These are phyloP conservation scores for Orchesellides sinensis DNA, from an alignment of 2,888 invertebrate genomes.

Conservation along the genomic window DNA sequence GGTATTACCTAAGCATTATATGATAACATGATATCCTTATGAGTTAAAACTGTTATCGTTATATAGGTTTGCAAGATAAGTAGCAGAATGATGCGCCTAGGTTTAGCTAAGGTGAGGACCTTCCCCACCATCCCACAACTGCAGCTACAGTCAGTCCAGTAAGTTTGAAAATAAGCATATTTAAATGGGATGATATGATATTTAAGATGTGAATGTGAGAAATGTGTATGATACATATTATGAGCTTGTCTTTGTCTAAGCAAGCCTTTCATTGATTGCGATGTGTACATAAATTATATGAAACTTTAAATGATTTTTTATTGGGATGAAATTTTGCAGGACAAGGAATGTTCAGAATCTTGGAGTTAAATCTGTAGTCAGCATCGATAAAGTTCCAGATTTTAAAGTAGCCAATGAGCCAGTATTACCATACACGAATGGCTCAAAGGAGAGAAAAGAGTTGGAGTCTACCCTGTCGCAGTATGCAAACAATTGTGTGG, in stretches of 20 bases:
- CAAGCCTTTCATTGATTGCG: no score
- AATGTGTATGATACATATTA: no score
- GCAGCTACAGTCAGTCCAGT: conserved; percentile 45
- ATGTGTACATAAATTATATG: no score
- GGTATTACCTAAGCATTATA: no score
- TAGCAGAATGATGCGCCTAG: conserved; percentile 50
- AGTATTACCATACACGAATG: conserved; percentile 87
- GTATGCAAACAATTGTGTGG: conserved; percentile 83
- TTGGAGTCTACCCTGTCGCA: conserved; percentile 84
- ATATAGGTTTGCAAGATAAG: neutral
- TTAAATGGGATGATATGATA: neutral
- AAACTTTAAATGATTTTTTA: neutral
- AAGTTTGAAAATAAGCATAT: conserved; percentile 18
- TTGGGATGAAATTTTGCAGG: neutral
- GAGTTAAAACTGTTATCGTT: no score
- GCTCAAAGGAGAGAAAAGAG: conserved; percentile 87
- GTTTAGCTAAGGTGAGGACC: conserved; percentile 5
- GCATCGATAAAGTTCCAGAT: conserved; percentile 82
- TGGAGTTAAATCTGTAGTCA: conserved; percentile 79
- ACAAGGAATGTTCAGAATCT: conserved; percentile 32
- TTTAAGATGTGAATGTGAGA: neutral
- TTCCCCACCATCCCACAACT: conserved; percentile 32
- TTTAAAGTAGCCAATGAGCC: conserved; percentile 88
- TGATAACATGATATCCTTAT: no score
- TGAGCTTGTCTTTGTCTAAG: no score